Evolutionary conservation across 2,888 invertebrate genomes (phyloP).

Genomic region (Adelognathus sp.): DNA sequence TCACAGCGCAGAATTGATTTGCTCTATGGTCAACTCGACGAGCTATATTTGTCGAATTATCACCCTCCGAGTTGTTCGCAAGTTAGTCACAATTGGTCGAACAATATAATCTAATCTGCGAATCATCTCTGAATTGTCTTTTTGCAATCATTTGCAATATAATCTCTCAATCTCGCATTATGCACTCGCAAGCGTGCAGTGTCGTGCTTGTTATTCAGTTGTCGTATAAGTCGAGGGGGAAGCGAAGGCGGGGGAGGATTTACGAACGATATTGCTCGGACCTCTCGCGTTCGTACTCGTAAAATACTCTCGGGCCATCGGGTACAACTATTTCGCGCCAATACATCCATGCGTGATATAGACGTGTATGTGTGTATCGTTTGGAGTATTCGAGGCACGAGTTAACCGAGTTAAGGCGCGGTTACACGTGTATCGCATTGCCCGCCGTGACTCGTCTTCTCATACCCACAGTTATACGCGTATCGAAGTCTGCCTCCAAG

Average conservation of each 20-base stretch:
- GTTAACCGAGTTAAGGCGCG: constrained; percentile 67
- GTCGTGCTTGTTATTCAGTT: constrained; percentile 53
- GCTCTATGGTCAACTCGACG: neutral
- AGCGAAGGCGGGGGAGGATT: neutral
- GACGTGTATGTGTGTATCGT: neutral
- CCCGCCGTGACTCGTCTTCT: constrained; percentile 72
- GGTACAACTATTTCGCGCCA: neutral
- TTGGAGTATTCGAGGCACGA: constrained; percentile 69
- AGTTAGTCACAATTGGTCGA: neutral
- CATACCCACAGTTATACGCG: constrained; percentile 56
- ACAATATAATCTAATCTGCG: constrained; percentile 2
- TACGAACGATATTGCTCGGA: constrained; percentile 25
- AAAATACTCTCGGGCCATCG: constrained; percentile 1
- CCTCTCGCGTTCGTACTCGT: constrained; percentile 20
- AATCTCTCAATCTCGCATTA: constrained; percentile 9
- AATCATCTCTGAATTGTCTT: neutral
- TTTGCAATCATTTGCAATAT: neutral
- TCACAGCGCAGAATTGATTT: neutral
- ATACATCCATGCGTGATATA: neutral
- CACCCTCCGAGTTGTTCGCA: neutral
- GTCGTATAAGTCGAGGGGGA: constrained; percentile 19
- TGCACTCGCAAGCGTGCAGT: neutral
- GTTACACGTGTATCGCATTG: constrained; percentile 57
- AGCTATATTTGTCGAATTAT: neutral
- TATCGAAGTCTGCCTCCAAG: neutral